Percentiles rank a stretch among this genome's conserved stretches.
phyloP scores from a whole-genome alignment of 2,113 vertebrate genomes.

The Cariama cristata region DNA sequence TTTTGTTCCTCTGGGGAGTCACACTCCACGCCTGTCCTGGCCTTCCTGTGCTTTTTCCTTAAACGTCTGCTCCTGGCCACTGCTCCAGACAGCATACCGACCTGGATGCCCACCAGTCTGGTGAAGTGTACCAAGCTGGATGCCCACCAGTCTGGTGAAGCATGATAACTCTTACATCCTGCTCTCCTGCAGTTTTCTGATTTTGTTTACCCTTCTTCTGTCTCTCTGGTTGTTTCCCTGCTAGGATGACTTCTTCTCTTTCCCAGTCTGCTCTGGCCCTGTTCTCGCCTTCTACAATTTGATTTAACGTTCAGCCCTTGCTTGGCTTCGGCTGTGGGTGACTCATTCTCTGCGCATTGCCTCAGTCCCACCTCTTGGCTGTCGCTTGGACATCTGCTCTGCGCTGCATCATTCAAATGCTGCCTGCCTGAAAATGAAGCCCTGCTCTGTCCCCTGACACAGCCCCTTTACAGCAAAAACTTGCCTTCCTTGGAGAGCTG shows the following conservation, averaged over 20 bases:
- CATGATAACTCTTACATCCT: neutral
- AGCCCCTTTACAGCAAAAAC: neutral
- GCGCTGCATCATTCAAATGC: neutral
- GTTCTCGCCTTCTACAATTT: neutral
- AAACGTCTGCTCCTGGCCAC: neutral
- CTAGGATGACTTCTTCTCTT: neutral
- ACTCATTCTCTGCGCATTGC: conserved; percentile 27
- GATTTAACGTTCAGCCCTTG: neutral
- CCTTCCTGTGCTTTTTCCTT: neutral
- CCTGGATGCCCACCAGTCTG: neutral
- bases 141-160: neutral
- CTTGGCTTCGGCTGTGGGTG: conserved; percentile 23
- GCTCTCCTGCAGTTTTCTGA: neutral
- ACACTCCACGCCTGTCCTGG: neutral
- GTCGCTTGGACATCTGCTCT: conserved; percentile 35
- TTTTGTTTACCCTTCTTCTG: neutral
- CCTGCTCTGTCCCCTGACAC: neutral
- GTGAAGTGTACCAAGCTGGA: neutral
- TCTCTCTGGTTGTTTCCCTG: neutral
- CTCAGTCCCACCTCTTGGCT: conserved; percentile 29
- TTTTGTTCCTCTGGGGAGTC: neutral
- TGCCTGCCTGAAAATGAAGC: neutral
- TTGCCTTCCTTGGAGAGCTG: neutral
- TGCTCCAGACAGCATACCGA: neutral
- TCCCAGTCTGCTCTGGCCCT: neutral